Evolutionary conservation across 2,113 vertebrate species (phyloP).

Genomic region (Rhynchomys soricoides): DNA sequence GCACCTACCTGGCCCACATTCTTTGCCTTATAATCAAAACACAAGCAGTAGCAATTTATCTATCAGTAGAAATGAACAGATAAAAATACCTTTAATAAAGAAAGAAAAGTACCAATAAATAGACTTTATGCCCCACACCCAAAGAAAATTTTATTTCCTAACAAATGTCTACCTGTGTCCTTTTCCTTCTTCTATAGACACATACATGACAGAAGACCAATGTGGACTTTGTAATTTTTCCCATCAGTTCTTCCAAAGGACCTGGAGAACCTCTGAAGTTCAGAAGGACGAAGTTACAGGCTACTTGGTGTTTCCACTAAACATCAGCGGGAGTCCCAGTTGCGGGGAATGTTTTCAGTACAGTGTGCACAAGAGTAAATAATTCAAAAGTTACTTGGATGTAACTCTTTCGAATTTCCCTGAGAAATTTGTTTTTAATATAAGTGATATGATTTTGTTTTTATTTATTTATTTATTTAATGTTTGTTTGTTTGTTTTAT

Average conservation of each 20-base stretch:
- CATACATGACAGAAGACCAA: background rate
- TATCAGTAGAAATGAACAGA: background rate
- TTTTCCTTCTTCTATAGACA: background rate
- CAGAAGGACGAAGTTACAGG: slow-evolving; percentile 46
- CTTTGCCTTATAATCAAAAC: slow-evolving; percentile 29
- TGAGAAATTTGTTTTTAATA: slow-evolving; percentile 15
- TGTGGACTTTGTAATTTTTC: slow-evolving; percentile 30
- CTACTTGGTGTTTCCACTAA: slow-evolving; percentile 46
- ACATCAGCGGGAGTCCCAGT: background rate
- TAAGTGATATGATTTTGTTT: background rate
- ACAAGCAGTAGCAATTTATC: background rate
- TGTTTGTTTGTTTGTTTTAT: background rate
- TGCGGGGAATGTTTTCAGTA: background rate
- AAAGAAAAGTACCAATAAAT: background rate
- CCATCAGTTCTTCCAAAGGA: slow-evolving; percentile 39
- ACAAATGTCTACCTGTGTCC: background rate
- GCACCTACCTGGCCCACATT: background rate
- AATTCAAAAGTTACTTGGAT: slow-evolving; percentile 37
- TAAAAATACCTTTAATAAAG: background rate
- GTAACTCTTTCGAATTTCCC: background rate
- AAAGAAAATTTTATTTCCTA: background rate
- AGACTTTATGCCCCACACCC: background rate
- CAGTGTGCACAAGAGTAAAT: background rate
- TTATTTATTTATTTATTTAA: no score
- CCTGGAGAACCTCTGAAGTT: slow-evolving; percentile 23